phyloP scores from a whole-genome alignment of 1,140 invertebrate species.

The Oncopodura yosiiana region DNA sequence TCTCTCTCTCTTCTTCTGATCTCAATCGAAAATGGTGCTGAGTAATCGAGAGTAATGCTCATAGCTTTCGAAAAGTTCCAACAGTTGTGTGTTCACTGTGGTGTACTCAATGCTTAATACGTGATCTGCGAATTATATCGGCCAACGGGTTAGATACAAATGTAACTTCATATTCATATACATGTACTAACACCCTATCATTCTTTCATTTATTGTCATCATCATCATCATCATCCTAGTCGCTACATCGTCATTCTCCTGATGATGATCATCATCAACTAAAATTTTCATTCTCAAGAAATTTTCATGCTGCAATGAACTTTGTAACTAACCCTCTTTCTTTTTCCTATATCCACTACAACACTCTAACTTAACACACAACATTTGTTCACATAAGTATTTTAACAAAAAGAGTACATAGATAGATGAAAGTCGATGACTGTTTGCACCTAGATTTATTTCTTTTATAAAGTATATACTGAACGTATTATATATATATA shows the following conservation, averaged over 20 bases:
- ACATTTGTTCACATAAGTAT: no score
- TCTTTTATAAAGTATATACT: no score
- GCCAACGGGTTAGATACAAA: conserved; percentile 17
- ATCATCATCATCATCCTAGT: conserved; percentile 5
- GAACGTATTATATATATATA: no score
- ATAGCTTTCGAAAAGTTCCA: neutral
- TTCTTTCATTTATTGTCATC: conserved; percentile 1
- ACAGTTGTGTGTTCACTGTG: neutral
- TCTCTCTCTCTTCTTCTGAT: conserved; percentile 1
- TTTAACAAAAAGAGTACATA: no score
- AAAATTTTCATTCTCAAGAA: conserved; percentile 14
- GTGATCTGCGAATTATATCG: conserved; percentile 34
- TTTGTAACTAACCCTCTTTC: neutral
- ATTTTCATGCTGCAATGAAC: conserved; percentile 26
- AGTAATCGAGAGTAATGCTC: conserved; percentile 20
- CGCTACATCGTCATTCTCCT: neutral
- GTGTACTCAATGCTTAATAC: conserved; percentile 3
- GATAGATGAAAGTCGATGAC: no score
- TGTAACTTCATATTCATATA: conserved; percentile 7
- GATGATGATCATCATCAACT: neutral
- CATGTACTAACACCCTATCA: no score
- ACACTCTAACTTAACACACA: no score
- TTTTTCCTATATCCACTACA: neutral
- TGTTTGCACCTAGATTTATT: no score
- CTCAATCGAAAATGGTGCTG: conserved; percentile 19